Evolutionary conservation across 2,113 vertebrate species (phyloP).

Genomic region (Coracopsis vasa): DNA sequence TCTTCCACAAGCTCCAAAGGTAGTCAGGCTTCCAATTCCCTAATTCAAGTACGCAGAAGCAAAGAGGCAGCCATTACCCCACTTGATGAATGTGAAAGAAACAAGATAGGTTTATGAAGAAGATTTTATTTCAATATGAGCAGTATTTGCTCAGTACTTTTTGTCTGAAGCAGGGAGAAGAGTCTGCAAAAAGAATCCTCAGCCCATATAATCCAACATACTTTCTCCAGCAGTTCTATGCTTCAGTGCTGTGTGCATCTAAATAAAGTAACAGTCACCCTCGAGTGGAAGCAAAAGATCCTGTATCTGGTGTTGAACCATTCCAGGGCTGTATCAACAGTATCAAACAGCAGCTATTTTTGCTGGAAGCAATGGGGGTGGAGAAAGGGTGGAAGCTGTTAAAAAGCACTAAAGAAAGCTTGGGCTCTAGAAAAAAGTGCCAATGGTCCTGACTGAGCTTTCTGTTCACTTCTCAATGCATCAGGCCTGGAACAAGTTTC

Average conservation of each 20-base stretch:
- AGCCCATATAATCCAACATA: not conserved
- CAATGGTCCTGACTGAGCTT: conserved; percentile 45
- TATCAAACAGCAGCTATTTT: conserved; percentile 16
- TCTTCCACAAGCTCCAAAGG: not conserved
- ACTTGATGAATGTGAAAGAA: not conserved
- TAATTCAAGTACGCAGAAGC: not conserved
- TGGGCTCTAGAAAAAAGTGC: conserved; percentile 27
- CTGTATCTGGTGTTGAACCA: not conserved
- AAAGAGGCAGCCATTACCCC: not conserved
- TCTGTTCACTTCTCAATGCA: conserved; percentile 44
- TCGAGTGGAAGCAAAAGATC: not conserved
- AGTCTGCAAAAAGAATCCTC: not conserved
- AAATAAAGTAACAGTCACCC: not conserved
- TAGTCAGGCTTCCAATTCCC: not conserved
- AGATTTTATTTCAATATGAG: not conserved
- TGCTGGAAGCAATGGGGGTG: not conserved
- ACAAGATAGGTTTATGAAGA: not conserved
- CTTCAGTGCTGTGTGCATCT: not conserved
- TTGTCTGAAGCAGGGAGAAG: not conserved
- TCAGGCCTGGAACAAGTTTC: conserved; percentile 54
- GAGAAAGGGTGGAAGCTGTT: not conserved
- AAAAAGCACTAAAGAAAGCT: conserved; percentile 35
- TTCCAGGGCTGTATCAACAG: not conserved
- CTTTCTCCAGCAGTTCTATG: not conserved
- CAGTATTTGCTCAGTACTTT: not conserved